Evolutionary conservation across 2,113 vertebrate species (phyloP), one percentile per base, ranked within the genome.

Genomic region (Tautogolabrus adspersus): DNA sequence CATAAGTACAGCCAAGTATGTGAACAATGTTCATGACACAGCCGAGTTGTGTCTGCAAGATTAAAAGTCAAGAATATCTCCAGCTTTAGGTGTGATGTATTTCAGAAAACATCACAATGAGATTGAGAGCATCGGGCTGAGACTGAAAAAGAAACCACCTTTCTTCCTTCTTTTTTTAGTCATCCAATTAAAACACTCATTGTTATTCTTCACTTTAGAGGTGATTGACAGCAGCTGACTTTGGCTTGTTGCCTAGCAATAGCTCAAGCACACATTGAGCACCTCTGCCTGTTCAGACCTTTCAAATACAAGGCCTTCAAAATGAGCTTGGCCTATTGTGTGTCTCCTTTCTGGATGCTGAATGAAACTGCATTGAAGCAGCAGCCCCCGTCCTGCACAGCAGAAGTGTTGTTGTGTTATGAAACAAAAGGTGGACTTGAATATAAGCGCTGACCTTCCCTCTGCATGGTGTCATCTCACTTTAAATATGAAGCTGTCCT

Each of bases 201-300:
- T 74, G 42, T 60, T 70, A 69, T 18, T 73, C 42, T 74, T 75
- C 67, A 63, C 19, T 67, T 38, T 8, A 10, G 12, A 59, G 47
- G 15, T 79, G 63, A 86, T 19, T 76, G 83, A 72, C 69, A 85
- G 59, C 40, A 58, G 46, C 34, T 54, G 65, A 66, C 68, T 77
- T 66, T 52, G 58, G 44, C 34, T 44, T 77, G 85, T 89, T 87
- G 42, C 87, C 66, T 70, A 74, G 85, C 69, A 85, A 88, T 79
- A 69, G 54, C 42, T 56, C 63, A 85, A 71, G 49, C 58, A 72
- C 75, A 75, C 62, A 60, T 49, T 1, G 37, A 62, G 66, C 63
- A 72, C 56, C 52, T 63, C 49, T 78, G 71, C 3, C 34, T 66
- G 61, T 30, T 26, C 44, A 67, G 44, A 46, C 71, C 77, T 81